These are phyloP conservation scores for Neoitamus cyanurus DNA, from an alignment of 2,888 invertebrate species.

Conservation along the genomic window DNA sequence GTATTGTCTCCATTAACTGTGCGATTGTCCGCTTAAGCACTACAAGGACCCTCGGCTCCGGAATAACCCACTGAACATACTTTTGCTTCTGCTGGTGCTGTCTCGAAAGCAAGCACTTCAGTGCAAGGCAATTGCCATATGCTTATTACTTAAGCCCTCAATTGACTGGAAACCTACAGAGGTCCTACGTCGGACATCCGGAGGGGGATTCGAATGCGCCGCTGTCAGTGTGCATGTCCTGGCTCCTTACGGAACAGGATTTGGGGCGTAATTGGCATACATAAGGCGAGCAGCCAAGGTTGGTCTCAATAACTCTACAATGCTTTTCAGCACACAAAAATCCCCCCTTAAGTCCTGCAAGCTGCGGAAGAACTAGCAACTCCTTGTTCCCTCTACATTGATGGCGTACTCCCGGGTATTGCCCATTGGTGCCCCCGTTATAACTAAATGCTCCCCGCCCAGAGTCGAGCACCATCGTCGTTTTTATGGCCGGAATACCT, in stretches of 20 bases:
- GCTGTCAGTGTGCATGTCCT: background rate
- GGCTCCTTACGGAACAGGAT: background rate
- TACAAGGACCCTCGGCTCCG: background rate
- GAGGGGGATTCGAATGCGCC: background rate
- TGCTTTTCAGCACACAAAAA: background rate
- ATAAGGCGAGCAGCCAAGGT: background rate
- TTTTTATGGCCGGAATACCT: background rate
- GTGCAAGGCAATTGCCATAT: background rate
- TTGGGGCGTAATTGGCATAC: background rate
- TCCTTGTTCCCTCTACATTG: background rate
- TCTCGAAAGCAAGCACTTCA: background rate
- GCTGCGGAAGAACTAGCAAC: background rate
- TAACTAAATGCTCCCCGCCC: background rate
- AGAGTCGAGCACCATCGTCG: background rate
- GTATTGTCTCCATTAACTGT: background rate
- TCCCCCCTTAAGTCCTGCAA: background rate
- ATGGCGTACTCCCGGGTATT: background rate
- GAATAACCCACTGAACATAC: background rate
- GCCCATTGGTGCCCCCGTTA: background rate
- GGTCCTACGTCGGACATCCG: background rate
- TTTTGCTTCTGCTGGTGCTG: background rate
- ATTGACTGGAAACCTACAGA: background rate
- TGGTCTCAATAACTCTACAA: background rate
- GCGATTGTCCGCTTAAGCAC: background rate
- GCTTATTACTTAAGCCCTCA: background rate